Evolutionary conservation across 2,888 invertebrate species (phyloP).

Genomic region (Flexamia atlantica): DNA sequence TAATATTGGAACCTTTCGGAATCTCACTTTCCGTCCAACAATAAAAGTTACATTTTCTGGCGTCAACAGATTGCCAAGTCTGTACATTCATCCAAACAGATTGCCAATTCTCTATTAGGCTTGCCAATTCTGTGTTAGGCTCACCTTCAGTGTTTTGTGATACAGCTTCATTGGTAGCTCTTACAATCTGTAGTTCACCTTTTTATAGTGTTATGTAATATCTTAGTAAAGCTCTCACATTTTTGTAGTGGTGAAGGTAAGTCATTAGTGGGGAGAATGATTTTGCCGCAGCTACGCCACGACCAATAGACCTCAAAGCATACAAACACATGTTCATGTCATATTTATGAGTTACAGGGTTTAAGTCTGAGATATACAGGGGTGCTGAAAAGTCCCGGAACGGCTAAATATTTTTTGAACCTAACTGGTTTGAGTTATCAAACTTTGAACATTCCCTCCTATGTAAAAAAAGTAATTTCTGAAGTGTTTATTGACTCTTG

Average conservation of each 20-base stretch:
- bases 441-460: no score
- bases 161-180: slow-evolving; percentile 51
- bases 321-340: slow-evolving; percentile 56
- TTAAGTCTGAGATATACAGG: not conserved
- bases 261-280: slow-evolving; percentile 48
- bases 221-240: slow-evolving; percentile 30
- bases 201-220: slow-evolving; percentile 14
- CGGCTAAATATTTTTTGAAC: no score
- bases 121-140: not conserved
- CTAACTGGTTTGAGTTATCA: no score
- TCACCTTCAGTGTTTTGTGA: not conserved
- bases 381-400: no score
- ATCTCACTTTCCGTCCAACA: slow-evolving; percentile 71
- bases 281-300: slow-evolving; percentile 22
- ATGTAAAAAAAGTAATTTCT: no score
- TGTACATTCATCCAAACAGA: not conserved
- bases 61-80: no score
- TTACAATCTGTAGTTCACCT: slow-evolving; percentile 38
- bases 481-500: no score
- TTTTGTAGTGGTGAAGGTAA: slow-evolving; percentile 20
- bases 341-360: slow-evolving; percentile 4
- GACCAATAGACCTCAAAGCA: slow-evolving; percentile 48
- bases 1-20: slow-evolving; percentile 71
- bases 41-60: slow-evolving; percentile 70
- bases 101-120: slow-evolving; percentile 2